phyloP scores from a whole-genome alignment of 2,113 vertebrate species.

The Poecile atricapillus region DNA sequence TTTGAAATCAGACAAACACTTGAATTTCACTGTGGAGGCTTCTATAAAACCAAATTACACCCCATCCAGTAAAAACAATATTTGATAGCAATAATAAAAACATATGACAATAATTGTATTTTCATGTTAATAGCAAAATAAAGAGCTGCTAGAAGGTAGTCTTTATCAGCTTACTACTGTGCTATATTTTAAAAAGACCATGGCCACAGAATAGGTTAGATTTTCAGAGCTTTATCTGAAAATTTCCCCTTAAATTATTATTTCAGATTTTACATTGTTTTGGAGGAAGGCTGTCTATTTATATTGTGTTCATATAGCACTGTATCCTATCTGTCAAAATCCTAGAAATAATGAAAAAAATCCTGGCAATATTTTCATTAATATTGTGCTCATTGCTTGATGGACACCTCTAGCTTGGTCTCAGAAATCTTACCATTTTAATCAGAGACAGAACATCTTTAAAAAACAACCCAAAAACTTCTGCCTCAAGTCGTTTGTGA shows the following conservation, averaged over 20 bases:
- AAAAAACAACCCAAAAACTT: not conserved
- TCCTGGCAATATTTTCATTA: not conserved
- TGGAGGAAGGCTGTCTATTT: not conserved
- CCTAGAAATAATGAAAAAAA: not conserved
- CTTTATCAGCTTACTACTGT: not conserved
- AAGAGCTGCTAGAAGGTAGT: not conserved
- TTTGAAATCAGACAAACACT: conserved; percentile 38
- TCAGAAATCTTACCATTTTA: not conserved
- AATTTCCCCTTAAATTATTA: not conserved
- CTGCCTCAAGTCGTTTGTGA: not conserved
- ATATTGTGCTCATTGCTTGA: not conserved
- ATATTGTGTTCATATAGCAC: not conserved
- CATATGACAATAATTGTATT: not conserved
- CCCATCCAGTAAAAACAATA: conserved; percentile 19
- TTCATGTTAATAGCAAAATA: conserved; percentile 16
- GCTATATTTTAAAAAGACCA: not conserved
- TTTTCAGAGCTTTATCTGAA: not conserved
- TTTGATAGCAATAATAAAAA: conserved; percentile 57
- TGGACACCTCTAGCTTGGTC: not conserved
- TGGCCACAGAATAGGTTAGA: not conserved
- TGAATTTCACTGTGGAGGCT: conserved; percentile 16
- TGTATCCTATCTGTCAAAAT: not conserved
- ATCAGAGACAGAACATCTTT: not conserved
- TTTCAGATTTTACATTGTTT: not conserved
- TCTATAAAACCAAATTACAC: conserved; percentile 33